A percentile compares a stretch with the other conserved stretches of the same genome.
Conservation (phyloP, 2,888 invertebrate species). For the Drosophila merina region DNA sequence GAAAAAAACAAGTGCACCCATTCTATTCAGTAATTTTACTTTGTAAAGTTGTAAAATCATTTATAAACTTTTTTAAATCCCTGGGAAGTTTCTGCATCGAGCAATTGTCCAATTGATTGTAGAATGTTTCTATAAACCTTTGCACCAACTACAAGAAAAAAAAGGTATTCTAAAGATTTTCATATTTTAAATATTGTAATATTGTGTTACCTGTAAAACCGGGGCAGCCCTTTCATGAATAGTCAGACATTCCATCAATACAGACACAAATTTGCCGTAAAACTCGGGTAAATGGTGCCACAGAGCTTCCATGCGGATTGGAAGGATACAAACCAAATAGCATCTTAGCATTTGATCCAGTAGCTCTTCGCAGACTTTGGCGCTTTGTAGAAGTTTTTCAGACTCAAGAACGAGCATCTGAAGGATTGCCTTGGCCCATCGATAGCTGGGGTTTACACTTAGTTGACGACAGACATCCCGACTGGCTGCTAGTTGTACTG, state of each 20-base stretch:
- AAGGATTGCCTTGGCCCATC: constrained; percentile 81
- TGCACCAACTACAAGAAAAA: constrained; percentile 53
- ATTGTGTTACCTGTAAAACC: constrained; percentile 57
- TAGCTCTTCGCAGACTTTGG: constrained; percentile 57
- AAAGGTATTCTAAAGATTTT: not conserved
- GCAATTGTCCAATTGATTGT: constrained; percentile 58
- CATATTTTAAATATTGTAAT: not conserved
- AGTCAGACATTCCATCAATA: constrained; percentile 72
- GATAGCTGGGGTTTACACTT: constrained; percentile 71
- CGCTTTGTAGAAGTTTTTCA: constrained; percentile 70
- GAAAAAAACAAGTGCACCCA: not conserved
- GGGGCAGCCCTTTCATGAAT: constrained; percentile 51
- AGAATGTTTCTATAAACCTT: constrained; percentile 61
- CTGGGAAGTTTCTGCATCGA: constrained; percentile 5
- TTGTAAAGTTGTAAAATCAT: constrained; percentile 50
- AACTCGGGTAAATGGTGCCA: constrained; percentile 73
- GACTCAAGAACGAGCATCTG: constrained; percentile 79
- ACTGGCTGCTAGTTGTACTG: constrained; percentile 46
- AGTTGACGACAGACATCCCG: constrained; percentile 59
- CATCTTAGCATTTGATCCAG: constrained; percentile 74
- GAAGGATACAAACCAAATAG: constrained; percentile 76
- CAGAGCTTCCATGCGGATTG: constrained; percentile 72
- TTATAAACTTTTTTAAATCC: constrained; percentile 37
- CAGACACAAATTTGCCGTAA: constrained; percentile 74
- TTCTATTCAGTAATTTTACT: constrained; percentile 39